phyloP scores from a whole-genome alignment of 2,113 vertebrate genomes.

The Garra rufa region DNA sequence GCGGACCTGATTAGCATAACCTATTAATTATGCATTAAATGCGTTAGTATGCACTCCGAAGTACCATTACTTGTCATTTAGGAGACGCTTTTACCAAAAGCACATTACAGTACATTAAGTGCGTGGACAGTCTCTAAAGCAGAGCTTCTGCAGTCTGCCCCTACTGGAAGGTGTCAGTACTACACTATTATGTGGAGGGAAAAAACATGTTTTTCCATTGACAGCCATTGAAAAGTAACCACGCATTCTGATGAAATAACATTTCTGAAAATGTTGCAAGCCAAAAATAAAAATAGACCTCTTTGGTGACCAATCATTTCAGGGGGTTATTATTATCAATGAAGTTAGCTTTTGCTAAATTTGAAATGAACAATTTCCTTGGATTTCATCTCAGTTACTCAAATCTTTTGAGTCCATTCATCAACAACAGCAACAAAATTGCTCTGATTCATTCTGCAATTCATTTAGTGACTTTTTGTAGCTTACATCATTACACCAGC shows the following conservation, averaged over 20 bases:
- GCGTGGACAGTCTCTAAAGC: neutral
- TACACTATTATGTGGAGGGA: neutral
- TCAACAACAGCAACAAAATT: neutral
- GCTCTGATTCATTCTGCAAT: neutral
- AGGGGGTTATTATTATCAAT: neutral
- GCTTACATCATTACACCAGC: neutral
- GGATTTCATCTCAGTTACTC: neutral
- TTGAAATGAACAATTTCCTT: neutral
- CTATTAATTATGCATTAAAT: conserved; percentile 32
- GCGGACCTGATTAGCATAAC: conserved; percentile 18
- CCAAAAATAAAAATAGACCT: neutral
- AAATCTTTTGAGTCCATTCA: neutral
- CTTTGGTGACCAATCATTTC: neutral
- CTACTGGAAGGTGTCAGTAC: neutral
- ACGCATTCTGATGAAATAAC: neutral
- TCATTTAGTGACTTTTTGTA: neutral
- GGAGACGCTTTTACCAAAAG: neutral
- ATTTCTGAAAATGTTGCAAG: neutral
- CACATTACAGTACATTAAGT: neutral
- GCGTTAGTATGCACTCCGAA: neutral
- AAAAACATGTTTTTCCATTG: neutral
- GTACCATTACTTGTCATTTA: conserved; percentile 2
- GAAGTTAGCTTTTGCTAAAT: neutral
- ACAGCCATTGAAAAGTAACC: neutral
- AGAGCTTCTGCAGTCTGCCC: neutral